Conservation (phyloP, 2,113 vertebrate genomes). For the Acanthisitta chloris region DNA sequence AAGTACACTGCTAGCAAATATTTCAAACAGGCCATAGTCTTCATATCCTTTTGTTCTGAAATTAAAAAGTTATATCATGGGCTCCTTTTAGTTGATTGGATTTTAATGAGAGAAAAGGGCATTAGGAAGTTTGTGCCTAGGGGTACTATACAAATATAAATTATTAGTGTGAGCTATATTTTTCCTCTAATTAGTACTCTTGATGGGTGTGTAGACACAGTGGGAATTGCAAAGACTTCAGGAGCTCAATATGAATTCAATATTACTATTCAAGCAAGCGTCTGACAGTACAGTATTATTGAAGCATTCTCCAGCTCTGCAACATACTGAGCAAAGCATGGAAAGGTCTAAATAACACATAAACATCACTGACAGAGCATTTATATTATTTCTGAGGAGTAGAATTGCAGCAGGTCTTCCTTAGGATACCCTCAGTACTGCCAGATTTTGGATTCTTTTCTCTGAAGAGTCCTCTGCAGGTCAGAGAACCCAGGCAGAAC, state of each 20-base stretch:
- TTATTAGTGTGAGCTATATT: neutral
- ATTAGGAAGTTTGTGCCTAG: neutral
- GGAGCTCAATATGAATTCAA: neutral
- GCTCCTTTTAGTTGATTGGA: neutral
- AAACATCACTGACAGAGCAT: neutral
- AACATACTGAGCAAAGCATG: neutral
- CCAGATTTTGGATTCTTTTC: neutral
- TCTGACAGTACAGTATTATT: neutral
- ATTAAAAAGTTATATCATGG: neutral
- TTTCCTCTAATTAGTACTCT: neutral
- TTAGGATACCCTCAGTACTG: neutral
- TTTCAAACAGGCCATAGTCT: neutral
- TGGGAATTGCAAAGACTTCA: neutral
- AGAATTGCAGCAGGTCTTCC: neutral
- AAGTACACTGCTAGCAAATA: neutral
- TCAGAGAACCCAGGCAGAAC: neutral
- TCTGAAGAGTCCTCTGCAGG: neutral
- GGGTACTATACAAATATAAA: neutral
- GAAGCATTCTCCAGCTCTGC: neutral
- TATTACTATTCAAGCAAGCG: neutral
- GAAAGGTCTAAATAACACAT: neutral
- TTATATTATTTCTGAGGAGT: neutral
- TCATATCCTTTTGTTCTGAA: neutral
- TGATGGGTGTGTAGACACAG: neutral
- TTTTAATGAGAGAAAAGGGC: conserved; percentile 3